Percentiles rank a stretch among this genome's conserved stretches.
phyloP scores from a whole-genome alignment of 2,113 vertebrate genomes.

The Crotalus tigris region DNA sequence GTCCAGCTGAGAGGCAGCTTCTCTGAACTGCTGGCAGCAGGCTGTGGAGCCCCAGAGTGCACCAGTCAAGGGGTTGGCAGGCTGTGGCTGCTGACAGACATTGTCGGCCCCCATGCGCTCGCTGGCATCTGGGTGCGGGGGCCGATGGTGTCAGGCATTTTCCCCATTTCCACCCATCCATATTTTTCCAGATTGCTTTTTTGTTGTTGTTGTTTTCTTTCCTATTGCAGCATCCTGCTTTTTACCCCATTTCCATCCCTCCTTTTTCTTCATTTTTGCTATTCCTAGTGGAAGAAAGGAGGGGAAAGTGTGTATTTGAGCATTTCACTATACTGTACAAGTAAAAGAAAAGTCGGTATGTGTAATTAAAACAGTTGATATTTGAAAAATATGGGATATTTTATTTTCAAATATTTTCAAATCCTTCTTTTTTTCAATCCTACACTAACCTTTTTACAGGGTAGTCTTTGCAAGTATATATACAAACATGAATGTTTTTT shows the following conservation, averaged over 20 bases:
- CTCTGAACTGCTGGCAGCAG: no score
- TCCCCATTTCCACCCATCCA: neutral
- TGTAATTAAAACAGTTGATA: neutral
- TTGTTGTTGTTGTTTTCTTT: no score
- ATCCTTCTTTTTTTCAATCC: neutral
- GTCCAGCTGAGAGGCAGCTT: no score
- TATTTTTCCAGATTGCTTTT: neutral
- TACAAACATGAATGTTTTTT: neutral
- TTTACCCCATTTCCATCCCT: neutral
- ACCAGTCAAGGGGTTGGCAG: rapidly evolving
- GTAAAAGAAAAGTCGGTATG: neutral
- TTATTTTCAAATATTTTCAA: neutral
- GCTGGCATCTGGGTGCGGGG: no score
- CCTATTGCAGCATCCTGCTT: neutral
- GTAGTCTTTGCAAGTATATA: neutral
- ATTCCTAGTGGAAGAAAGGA: neutral
- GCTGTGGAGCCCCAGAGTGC: no score
- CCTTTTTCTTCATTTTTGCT: neutral
- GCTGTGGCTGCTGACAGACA: no score
- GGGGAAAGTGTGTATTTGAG: neutral
- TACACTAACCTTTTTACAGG: neutral
- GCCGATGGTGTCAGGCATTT: neutral
- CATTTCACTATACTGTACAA: neutral
- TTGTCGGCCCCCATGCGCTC: no score
- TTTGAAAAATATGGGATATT: neutral